A percentile compares a stretch with the other conserved stretches of the same genome.
Conservation (phyloP, 2,888 invertebrate genomes). For the Microctonus aethiopoides region DNA sequence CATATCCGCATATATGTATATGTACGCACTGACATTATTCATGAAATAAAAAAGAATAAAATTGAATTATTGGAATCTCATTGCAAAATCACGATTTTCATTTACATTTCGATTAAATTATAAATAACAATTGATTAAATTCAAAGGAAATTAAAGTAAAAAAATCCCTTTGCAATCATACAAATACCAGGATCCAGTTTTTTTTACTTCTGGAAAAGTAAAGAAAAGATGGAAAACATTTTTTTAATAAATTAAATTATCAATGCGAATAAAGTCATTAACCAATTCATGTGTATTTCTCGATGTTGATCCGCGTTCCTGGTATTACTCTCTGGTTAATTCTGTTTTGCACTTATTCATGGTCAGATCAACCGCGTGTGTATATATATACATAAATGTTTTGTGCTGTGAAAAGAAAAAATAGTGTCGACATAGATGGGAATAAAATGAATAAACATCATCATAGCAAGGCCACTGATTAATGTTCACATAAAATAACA, state of each 20-base stretch:
- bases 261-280: slow-evolving; percentile 11
- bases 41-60: neutral
- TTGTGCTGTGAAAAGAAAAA: slow-evolving; percentile 5
- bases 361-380: slow-evolving; percentile 33
- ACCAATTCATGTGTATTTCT: slow-evolving; percentile 1
- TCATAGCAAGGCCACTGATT: slow-evolving; percentile 49
- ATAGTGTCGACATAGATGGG: slow-evolving; percentile 23
- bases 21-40: neutral
- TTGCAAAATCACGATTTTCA: neutral
- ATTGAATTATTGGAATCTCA: neutral
- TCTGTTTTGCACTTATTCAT: slow-evolving; percentile 45
- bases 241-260: slow-evolving; percentile 8
- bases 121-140: no score
- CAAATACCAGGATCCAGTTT: no score
- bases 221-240: neutral
- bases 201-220: no score
- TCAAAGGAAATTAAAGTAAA: neutral
- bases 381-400: neutral
- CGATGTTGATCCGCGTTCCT: slow-evolving; percentile 35
- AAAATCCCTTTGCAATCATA: neutral
- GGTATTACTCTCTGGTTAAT: slow-evolving; percentile 2
- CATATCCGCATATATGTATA: neutral
- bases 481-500: slow-evolving; percentile 58
- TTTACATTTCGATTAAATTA: no score
- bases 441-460: slow-evolving; percentile 11